Evolutionary conservation across 92 coral and sea anemone species (phyloP), one percentile per base, ranked within the genome.

Genomic region (Isaurus tuberculatus): DNA sequence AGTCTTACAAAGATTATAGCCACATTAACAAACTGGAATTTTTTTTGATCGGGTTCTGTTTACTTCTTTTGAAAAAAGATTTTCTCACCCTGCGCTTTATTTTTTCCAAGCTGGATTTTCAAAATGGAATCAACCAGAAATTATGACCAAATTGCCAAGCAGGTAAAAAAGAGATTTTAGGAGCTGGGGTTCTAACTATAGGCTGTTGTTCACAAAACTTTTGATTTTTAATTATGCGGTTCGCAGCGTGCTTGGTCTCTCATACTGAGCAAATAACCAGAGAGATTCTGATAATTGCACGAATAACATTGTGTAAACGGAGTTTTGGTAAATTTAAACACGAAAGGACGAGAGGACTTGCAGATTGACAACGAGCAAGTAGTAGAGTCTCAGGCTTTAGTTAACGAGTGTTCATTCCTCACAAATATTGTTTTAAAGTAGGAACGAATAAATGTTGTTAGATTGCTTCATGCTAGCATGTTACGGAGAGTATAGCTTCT

Each of bases 221-320:
- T 40, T 60, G 51, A 32, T 36, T 40, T 34, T 65, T 77, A 77
- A 77, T 77, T 77, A 77, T 77, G 69, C 82, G 51, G 82, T 33
- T 77, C 69, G 46, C 82, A 77, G 82, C 82, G 68, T 46, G 82
- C 55, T 77, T 3, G 70, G 34, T 17, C 42, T 23, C 40, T 77
- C 82, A 58, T 42, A 77, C 82, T 77, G 82, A 57, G 82, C 33
- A 65, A 77, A 77, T 77, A 77, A 77, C 49, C 28, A 37, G 5
- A 63, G 15, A 77, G 53, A 57, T 22, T 15, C 4, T 22, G 57
- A 57, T 77, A 26, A 77, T 51, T 31, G 48, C 81, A 75, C 81
- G 67, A 33, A 75, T 30, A 37, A 37, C 68, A 58, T 19, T 9
- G 49, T 1, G 27, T 15, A 77, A 36, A 48, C 82, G 22, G 51